Percentiles rank a stretch among this genome's conserved stretches.
Conservation (phyloP, 2,888 invertebrate genomes). For the Periphyllus acericola region DNA sequence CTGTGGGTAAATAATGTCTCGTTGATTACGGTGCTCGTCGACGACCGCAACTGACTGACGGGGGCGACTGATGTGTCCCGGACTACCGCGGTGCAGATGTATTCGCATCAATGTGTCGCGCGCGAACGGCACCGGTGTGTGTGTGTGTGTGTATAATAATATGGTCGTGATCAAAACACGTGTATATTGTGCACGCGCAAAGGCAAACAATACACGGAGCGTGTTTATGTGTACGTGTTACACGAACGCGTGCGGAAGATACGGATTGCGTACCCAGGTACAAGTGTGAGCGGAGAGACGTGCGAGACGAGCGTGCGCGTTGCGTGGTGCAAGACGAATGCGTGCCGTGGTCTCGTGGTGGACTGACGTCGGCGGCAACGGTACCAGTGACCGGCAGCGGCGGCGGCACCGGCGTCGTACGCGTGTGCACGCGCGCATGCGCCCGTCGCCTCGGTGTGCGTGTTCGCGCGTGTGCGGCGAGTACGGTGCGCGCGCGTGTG, state of each 20-base stretch:
- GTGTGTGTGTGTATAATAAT: too few relatives aligned
- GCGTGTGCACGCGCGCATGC: not conserved
- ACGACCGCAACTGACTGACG: not conserved
- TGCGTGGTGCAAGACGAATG: conserved; percentile 33
- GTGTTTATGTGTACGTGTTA: too few relatives aligned
- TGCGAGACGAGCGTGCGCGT: not conserved
- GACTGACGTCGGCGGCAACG: conserved; percentile 47
- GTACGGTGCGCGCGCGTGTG: not conserved
- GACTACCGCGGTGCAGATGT: too few relatives aligned
- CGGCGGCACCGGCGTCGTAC: conserved; percentile 13
- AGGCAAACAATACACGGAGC: too few relatives aligned
- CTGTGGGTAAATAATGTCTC: not conserved
- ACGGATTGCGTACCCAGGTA: too few relatives aligned
- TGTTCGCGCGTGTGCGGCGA: not conserved
- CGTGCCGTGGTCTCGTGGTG: conserved; percentile 56
- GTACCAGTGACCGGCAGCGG: conserved; percentile 37
- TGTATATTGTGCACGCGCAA: too few relatives aligned
- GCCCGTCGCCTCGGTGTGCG: not conserved
- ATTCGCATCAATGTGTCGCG: not conserved
- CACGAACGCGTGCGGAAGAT: too few relatives aligned
- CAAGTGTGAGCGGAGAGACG: too few relatives aligned
- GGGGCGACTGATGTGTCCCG: not conserved
- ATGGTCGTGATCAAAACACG: too few relatives aligned
- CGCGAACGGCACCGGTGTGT: not conserved
- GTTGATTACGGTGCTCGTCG: not conserved